These are phyloP conservation scores for Callimorpha dominula DNA, from an alignment of 2,888 invertebrate genomes.

Conservation along the genomic window DNA sequence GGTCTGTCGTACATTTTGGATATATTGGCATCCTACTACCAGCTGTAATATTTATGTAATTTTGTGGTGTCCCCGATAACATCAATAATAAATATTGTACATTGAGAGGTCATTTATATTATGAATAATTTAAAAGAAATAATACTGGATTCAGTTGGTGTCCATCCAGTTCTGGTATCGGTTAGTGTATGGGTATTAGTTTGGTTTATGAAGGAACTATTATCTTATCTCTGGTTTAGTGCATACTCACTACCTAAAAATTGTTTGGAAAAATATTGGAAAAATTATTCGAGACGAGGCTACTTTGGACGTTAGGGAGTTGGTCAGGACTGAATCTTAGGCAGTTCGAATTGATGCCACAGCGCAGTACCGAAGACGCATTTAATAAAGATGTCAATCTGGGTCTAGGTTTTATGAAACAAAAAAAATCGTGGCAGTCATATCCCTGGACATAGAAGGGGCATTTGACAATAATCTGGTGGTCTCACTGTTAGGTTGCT, in stretches of 20 bases:
- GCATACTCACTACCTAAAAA: too few relatives aligned
- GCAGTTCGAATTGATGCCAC: background rate
- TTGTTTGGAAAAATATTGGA: background rate
- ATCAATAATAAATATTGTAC: background rate
- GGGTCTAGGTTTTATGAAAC: fast-evolving
- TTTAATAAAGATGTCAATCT: background rate
- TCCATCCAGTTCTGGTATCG: too few relatives aligned
- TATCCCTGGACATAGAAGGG: background rate
- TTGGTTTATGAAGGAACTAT: too few relatives aligned
- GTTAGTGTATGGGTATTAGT: too few relatives aligned
- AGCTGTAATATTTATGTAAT: too few relatives aligned
- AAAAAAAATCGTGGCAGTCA: background rate
- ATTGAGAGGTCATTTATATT: background rate
- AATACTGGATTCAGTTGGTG: too few relatives aligned
- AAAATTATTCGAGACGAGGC: background rate
- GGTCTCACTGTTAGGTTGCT: background rate
- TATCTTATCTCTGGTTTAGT: too few relatives aligned
- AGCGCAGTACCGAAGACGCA: background rate
- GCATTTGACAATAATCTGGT: background rate
- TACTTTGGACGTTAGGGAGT: background rate
- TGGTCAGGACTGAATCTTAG: background rate
- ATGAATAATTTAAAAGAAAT: background rate
- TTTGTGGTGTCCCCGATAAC: background rate
- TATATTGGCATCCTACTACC: too few relatives aligned
- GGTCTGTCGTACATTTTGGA: too few relatives aligned